Evolutionary conservation across 2,113 vertebrate species (phyloP).

Genomic region (Pelmatolapia mariae): DNA sequence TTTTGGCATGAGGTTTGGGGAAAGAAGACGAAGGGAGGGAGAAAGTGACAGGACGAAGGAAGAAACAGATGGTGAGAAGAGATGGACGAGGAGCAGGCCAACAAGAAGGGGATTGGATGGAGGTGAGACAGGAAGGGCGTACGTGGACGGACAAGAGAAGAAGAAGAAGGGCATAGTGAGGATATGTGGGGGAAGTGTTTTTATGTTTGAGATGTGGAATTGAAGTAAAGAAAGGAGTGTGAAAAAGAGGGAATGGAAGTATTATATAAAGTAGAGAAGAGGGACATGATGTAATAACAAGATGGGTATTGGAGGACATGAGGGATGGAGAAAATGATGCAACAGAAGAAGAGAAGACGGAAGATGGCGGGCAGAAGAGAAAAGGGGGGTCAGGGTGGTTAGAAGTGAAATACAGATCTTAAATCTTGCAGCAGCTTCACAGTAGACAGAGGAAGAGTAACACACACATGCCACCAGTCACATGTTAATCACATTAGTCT

Average conservation of each 20-base stretch:
- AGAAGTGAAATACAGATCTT: neutral
- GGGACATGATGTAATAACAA: slow-evolving; percentile 46
- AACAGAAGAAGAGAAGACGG: slow-evolving; percentile 23
- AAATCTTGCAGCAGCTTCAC: neutral
- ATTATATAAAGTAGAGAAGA: slow-evolving; percentile 18
- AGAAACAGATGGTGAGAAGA: neutral
- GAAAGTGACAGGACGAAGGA: neutral
- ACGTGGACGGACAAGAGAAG: neutral
- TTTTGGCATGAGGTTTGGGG: neutral
- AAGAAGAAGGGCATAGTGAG: neutral
- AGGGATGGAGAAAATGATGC: slow-evolving; percentile 48
- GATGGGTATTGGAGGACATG: slow-evolving; percentile 11
- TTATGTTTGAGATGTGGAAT: slow-evolving; percentile 1
- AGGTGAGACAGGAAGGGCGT: neutral
- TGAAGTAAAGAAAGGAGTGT: neutral
- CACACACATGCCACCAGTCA: neutral
- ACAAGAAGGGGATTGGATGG: neutral
- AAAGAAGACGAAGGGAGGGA: neutral
- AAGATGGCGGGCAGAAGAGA: neutral
- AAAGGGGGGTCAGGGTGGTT: neutral
- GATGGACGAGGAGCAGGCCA: neutral
- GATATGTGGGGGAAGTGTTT: neutral
- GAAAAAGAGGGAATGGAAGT: neutral
- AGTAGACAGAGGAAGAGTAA: neutral
- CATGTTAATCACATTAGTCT: neutral